Evolutionary conservation across 2,888 invertebrate genomes (phyloP).

Genomic region (Argyresthia albistria): DNA sequence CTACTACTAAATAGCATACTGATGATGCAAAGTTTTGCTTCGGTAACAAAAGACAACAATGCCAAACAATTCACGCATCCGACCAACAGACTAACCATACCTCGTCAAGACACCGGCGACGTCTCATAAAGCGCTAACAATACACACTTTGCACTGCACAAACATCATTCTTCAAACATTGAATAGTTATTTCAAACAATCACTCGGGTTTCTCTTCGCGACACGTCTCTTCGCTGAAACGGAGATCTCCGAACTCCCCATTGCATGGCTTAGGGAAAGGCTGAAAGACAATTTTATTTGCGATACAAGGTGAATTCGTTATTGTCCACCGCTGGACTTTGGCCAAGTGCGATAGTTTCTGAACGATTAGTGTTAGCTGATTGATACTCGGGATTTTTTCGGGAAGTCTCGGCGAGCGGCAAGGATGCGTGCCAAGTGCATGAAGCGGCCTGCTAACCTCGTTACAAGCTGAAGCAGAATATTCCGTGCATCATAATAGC

Average conservation of each 20-base stretch:
- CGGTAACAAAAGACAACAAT: background rate
- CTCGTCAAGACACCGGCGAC: background rate
- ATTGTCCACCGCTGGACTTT: conserved; percentile 37
- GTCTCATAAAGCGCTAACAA: conserved; percentile 16
- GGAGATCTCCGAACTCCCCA: conserved; percentile 19
- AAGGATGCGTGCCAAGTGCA: background rate
- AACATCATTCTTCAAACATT: conserved; percentile 23
- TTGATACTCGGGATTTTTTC: background rate
- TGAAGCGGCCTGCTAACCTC: background rate
- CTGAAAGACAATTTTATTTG: conserved; percentile 26
- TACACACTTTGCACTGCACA: conserved; percentile 16
- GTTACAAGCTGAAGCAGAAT: background rate
- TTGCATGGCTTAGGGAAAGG: conserved; percentile 18
- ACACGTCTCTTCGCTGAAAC: conserved; percentile 15
- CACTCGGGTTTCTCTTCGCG: conserved; percentile 21
- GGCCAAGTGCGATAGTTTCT: conserved; percentile 25
- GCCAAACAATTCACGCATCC: background rate
- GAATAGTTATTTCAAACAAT: conserved; percentile 24
- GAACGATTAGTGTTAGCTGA: background rate
- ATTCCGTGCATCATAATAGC: too few species aligned
- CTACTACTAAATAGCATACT: too few species aligned
- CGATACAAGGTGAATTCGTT: conserved; percentile 38
- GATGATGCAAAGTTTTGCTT: too few species aligned
- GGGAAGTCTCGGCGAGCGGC: background rate
- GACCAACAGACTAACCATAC: background rate